Base-by-base conservation (phyloP, 2,888 invertebrate genomes). In the Allacma fusca region DNA sequence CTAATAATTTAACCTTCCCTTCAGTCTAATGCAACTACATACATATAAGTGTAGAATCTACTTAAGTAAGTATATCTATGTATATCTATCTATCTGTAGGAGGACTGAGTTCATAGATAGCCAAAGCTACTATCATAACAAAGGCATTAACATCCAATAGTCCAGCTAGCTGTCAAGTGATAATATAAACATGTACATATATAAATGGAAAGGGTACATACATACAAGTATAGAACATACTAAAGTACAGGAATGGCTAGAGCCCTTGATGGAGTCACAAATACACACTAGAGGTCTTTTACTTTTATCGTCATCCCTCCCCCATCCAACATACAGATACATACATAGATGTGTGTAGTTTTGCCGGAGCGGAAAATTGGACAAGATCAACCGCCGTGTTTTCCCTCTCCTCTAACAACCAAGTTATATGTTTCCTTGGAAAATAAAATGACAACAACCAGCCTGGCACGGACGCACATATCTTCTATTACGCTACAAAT, bases 341-440 rank as follows among this genome's bases (percentile, higher is more conserved):
- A 34, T 34, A 34, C 62, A 23, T 26, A 21, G 62, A 62, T 24
- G 62, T 65, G 73, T 74, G 65, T 65, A 74, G 73, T 74, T 64
- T 65, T 74, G 73, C 40, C 73, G 64, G 73, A 74, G 73, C 73
- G 73, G 73, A 74, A 74, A 74, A 74, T 74, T 74, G 73, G 64
- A 43, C 73, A 59, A 74, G 73, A 74, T 74, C 64, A 74, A 74
- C 73, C 26, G 43, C 43, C 44, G 5, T 74, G 65, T 64, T 64
- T 64, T 74, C 23, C 44, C 62, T 72, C 40, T 62, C 62, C n/a
- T 72, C 9, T 23, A 43, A 70, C 57, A 50, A 23, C 23, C 50
- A 50, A 57, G 43, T 70, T 70, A 50, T 70, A 50, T 40, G 24
- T 70, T n/a, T n/a, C 44, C 9, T 34, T 70, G 21, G 21, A 19